Evolutionary conservation across 2,113 vertebrate genomes (phyloP).

Genomic region (Pelmatolapia mariae): DNA sequence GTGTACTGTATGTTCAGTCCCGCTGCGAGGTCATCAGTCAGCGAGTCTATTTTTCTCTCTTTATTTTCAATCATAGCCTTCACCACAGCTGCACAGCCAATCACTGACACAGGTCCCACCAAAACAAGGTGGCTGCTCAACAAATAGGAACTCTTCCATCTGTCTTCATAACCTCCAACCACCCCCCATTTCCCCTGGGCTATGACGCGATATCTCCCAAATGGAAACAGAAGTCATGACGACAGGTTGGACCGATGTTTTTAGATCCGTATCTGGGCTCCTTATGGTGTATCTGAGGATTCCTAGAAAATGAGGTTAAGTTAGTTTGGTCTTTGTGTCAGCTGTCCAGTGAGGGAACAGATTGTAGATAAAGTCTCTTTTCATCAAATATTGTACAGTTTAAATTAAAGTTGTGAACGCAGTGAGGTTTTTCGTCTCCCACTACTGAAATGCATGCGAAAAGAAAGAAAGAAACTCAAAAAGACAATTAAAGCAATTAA

Average conservation of each 20-base stretch:
- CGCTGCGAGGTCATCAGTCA: slow-evolving; percentile 39
- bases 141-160: slow-evolving; percentile 53
- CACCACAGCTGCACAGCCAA: slow-evolving; percentile 26
- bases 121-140: slow-evolving; percentile 40
- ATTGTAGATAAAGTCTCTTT: slow-evolving; percentile 27
- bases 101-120: not conserved
- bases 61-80: slow-evolving; percentile 54
- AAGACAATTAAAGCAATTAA: not conserved
- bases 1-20: not conserved
- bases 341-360: slow-evolving; percentile 15
- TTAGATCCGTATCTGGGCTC: slow-evolving; percentile 49
- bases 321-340: slow-evolving; percentile 46
- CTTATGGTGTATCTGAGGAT: slow-evolving; percentile 6
- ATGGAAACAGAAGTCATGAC: slow-evolving; percentile 47
- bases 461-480: not conserved
- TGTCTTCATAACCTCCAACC: slow-evolving; percentile 11
- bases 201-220: slow-evolving; percentile 36
- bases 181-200: slow-evolving; percentile 27
- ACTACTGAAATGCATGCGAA: not conserved
- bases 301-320: slow-evolving; percentile 17
- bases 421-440: not conserved
- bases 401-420: not conserved
- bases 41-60: slow-evolving; percentile 53
- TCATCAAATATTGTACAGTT: not conserved
- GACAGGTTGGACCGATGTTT: slow-evolving; percentile 20